These are phyloP conservation scores for Lethenteron reissneri DNA, from an alignment of 2,113 vertebrate genomes.

Conservation along the genomic window DNA sequence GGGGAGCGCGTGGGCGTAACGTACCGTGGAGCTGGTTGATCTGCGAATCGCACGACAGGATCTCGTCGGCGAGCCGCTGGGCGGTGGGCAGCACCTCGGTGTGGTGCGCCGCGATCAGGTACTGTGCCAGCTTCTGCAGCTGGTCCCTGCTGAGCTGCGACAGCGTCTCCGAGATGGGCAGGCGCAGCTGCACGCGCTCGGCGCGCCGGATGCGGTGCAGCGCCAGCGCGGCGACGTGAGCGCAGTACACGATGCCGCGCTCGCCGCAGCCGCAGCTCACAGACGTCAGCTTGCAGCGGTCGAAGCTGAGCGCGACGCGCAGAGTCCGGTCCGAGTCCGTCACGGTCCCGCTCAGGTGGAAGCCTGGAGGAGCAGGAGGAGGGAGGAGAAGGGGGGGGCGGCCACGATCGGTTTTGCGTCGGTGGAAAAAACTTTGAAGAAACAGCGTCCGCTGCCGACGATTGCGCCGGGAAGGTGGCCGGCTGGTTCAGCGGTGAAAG, in stretches of 20 bases:
- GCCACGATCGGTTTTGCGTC: too few relatives aligned
- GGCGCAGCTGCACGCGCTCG: conserved; percentile 84
- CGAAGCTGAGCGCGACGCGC: conserved; percentile 95
- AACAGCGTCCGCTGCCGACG: too few relatives aligned
- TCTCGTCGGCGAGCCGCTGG: conserved; percentile 92
- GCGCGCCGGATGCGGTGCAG: conserved; percentile 92
- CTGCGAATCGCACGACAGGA: conserved; percentile 93
- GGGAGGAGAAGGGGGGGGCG: too few relatives aligned
- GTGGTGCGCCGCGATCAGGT: conserved; percentile 95
- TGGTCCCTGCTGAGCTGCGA: conserved; percentile 99
- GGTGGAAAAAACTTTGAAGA: too few relatives aligned
- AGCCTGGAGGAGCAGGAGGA: conserved; percentile 29
- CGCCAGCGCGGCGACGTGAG: conserved; percentile 87
- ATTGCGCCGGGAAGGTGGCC: too few relatives aligned
- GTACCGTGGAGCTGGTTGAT: conserved; percentile 98
- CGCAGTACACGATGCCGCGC: conserved; percentile 94
- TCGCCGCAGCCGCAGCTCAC: conserved; percentile 94
- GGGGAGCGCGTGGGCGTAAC: neutral
- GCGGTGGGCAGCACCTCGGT: conserved; percentile 93
- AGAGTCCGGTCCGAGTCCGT: conserved; percentile 72
- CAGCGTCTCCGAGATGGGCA: conserved; percentile 96
- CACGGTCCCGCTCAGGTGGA: conserved; percentile 90
- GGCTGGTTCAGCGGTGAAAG: too few relatives aligned
- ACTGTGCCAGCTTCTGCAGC: conserved; percentile 96
- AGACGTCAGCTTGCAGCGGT: conserved; percentile 96